phyloP scores from a whole-genome alignment of 2,113 vertebrate genomes.

The Bujurquina vittata region DNA sequence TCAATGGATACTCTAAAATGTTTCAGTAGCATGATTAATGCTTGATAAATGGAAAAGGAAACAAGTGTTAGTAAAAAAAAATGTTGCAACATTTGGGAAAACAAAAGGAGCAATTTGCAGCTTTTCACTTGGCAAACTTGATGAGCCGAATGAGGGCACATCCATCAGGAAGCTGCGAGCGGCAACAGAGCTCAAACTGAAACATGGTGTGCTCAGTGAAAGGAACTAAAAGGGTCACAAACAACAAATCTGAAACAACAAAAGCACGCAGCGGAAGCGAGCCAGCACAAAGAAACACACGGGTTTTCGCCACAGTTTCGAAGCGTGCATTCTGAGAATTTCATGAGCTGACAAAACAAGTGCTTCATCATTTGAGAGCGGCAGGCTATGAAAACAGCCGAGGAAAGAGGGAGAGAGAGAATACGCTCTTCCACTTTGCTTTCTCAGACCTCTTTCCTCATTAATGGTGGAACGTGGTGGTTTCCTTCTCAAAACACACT shows the following conservation, averaged over 20 bases:
- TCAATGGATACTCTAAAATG: neutral
- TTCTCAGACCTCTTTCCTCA: slow-evolving; percentile 46
- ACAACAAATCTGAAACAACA: slow-evolving; percentile 55
- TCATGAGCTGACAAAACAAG: slow-evolving; percentile 47
- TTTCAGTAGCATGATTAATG: neutral
- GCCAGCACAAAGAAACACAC: slow-evolving; percentile 45
- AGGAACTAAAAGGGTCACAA: slow-evolving; percentile 49
- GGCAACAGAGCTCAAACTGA: neutral
- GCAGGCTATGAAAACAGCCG: neutral
- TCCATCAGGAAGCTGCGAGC: slow-evolving; percentile 36
- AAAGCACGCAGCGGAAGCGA: neutral
- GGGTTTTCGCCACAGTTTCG: slow-evolving; percentile 15
- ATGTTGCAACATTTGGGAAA: neutral
- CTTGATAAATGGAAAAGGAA: neutral
- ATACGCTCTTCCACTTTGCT: slow-evolving; percentile 14
- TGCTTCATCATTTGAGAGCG: slow-evolving; percentile 37
- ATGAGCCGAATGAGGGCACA: slow-evolving; percentile 14
- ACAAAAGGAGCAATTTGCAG: slow-evolving; percentile 11
- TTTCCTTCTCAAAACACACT: slow-evolving; percentile 63
- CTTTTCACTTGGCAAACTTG: slow-evolving; percentile 46
- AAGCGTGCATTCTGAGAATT: slow-evolving; percentile 42
- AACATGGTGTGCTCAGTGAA: slow-evolving; percentile 15
- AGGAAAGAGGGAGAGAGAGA: neutral
- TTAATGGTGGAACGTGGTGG: slow-evolving; percentile 45
- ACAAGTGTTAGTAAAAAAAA: neutral